These are phyloP conservation scores for Nomada flava DNA, from an alignment of 2,888 invertebrate species.

Conservation along the genomic window DNA sequence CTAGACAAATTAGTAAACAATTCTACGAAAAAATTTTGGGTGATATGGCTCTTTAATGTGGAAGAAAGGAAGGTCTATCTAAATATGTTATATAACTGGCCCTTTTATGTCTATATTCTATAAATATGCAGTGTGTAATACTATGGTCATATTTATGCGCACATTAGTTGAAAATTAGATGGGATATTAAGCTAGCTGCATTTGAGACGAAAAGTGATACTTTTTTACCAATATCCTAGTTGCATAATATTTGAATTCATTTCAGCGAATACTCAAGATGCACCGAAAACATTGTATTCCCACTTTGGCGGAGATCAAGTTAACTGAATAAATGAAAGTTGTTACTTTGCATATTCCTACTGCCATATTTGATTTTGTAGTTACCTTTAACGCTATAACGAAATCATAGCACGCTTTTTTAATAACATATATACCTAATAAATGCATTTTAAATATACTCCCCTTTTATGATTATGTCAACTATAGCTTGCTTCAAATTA, in stretches of 20 bases:
- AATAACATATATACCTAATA: conserved; percentile 65
- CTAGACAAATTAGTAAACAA: conserved; percentile 44
- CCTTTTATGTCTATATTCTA: conserved; percentile 64
- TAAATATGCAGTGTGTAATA: conserved; percentile 56
- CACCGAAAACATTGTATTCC: conserved; percentile 23
- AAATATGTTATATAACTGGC: conserved; percentile 64
- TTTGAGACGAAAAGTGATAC: conserved; percentile 50
- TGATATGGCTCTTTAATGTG: conserved; percentile 64
- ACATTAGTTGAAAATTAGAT: conserved; percentile 57
- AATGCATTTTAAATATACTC: conserved; percentile 69
- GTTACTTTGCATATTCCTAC: conserved; percentile 43
- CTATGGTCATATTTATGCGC: conserved; percentile 66
- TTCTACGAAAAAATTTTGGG: conserved; percentile 55
- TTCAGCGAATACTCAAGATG: conserved; percentile 10
- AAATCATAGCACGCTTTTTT: conserved; percentile 70
- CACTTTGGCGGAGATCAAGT: conserved; percentile 34
- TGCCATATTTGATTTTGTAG: conserved; percentile 48
- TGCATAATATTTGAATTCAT: conserved; percentile 47
- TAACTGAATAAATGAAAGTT: conserved; percentile 24
- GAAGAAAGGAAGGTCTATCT: conserved; percentile 62
- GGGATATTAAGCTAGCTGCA: conserved; percentile 54
- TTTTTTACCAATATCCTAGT: conserved; percentile 40
- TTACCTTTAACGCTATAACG: conserved; percentile 51
- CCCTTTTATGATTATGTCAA: conserved; percentile 51
- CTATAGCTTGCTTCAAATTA: conserved; percentile 61